Conservation (phyloP, 2,888 invertebrate genomes). For the Vesta saturnalis region DNA sequence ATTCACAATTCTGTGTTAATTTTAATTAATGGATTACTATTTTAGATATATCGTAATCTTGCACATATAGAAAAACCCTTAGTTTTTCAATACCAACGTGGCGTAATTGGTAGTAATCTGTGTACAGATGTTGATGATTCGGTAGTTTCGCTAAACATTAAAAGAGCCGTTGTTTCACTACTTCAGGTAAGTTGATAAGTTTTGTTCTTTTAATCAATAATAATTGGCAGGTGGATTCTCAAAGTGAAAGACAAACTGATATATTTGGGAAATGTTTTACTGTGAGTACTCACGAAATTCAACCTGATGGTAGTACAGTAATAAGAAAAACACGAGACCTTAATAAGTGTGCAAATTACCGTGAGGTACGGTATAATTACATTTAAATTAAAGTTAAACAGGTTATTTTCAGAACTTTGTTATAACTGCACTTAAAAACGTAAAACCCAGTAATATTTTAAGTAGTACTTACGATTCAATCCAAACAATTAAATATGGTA, state of each 20-base stretch:
- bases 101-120: slow-evolving; percentile 77
- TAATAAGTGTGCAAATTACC: neutral
- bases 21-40: slow-evolving; percentile 30
- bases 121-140: slow-evolving; percentile 80
- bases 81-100: slow-evolving; percentile 81
- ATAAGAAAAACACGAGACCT: slow-evolving; percentile 74
- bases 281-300: slow-evolving; percentile 64
- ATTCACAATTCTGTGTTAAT: neutral
- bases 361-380: no score
- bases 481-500: slow-evolving; percentile 72
- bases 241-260: slow-evolving; percentile 66
- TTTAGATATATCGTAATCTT: slow-evolving; percentile 61
- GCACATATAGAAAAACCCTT: slow-evolving; percentile 77
- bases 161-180: slow-evolving; percentile 86
- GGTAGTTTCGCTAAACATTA: slow-evolving; percentile 85
- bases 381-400: neutral
- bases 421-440: slow-evolving; percentile 64
- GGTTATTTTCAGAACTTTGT: slow-evolving; percentile 63
- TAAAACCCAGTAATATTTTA: slow-evolving; percentile 62
- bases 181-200: no score
- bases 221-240: slow-evolving; percentile 67
- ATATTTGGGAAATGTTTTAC: slow-evolving; percentile 88
- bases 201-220: no score
- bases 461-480: slow-evolving; percentile 71
- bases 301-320: slow-evolving; percentile 66